Conservation (phyloP, 2,888 invertebrate genomes). For the Erebia aethiops region DNA sequence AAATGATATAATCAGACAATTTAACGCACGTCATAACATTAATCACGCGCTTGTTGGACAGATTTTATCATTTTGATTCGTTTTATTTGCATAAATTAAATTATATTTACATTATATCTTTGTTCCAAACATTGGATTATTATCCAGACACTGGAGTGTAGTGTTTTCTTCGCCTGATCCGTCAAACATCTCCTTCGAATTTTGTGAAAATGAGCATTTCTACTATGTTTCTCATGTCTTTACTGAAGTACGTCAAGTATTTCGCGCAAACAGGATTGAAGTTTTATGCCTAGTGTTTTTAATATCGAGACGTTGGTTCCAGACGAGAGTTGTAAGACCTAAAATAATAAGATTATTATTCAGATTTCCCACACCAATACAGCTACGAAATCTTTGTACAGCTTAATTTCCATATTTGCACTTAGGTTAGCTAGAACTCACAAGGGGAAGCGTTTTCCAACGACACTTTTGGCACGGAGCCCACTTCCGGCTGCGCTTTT, state of each 20-base stretch:
- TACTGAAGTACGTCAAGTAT: too few relatives aligned
- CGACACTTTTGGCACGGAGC: conserved; percentile 43
- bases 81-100: background rate
- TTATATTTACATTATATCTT: background rate
- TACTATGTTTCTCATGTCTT: too few relatives aligned
- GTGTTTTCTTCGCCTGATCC: too few relatives aligned
- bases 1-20: conserved; percentile 16
- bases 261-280: too few relatives aligned
- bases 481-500: conserved; percentile 43
- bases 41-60: conserved; percentile 7
- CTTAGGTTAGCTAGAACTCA: conserved; percentile 18
- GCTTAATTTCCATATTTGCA: conserved; percentile 25
- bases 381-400: background rate
- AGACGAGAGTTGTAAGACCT: too few relatives aligned
- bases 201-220: too few relatives aligned
- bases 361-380: conserved; percentile 3
- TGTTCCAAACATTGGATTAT: too few relatives aligned
- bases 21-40: conserved; percentile 10
- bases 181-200: too few relatives aligned
- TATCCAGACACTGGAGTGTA: too few relatives aligned
- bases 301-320: too few relatives aligned
- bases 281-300: too few relatives aligned
- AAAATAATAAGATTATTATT: too few relatives aligned
- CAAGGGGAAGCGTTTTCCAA: conserved; percentile 31
- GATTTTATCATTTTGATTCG: conserved; percentile 17